phyloP scores from a whole-genome alignment of 2,888 invertebrate genomes.

The Chalcis sispes region DNA sequence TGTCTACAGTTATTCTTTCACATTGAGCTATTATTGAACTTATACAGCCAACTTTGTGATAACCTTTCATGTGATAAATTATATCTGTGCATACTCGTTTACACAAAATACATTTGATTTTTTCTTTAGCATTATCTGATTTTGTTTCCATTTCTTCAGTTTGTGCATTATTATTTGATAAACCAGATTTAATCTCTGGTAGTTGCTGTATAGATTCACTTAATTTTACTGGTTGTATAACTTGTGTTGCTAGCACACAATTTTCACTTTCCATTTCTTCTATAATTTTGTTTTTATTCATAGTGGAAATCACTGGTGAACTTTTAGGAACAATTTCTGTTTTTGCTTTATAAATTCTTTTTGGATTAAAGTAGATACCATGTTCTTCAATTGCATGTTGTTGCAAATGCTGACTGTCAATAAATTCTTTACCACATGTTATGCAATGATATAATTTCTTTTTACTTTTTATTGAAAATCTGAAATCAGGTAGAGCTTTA shows the following conservation, averaged over 20 bases:
- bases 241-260: background rate
- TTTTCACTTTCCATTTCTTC: slow-evolving; percentile 24
- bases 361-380: slow-evolving; percentile 52
- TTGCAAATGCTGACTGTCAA: slow-evolving; percentile 60
- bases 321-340: slow-evolving; percentile 10
- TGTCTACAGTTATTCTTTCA: slow-evolving; percentile 41
- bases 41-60: slow-evolving; percentile 69
- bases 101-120: slow-evolving; percentile 67
- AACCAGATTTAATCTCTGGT: slow-evolving; percentile 1
- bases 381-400: slow-evolving; percentile 66
- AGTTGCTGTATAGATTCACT: background rate
- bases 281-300: slow-evolving; percentile 10
- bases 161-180: slow-evolving; percentile 12
- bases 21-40: slow-evolving; percentile 60
- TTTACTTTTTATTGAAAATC: slow-evolving; percentile 65
- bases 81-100: slow-evolving; percentile 63
- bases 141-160: slow-evolving; percentile 16
- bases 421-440: slow-evolving; percentile 67
- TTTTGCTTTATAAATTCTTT: slow-evolving; percentile 45
- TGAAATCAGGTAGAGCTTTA: slow-evolving; percentile 65
- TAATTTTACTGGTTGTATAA: slow-evolving; percentile 13
- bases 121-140: slow-evolving; percentile 35
- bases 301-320: slow-evolving; percentile 6
- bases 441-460: slow-evolving; percentile 66
- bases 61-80: slow-evolving; percentile 66